Percentiles rank a stretch among this genome's conserved stretches.
phyloP scores from a whole-genome alignment of 53 echinoderm and acorn worm genomes.

The Paelopatides confundens region DNA sequence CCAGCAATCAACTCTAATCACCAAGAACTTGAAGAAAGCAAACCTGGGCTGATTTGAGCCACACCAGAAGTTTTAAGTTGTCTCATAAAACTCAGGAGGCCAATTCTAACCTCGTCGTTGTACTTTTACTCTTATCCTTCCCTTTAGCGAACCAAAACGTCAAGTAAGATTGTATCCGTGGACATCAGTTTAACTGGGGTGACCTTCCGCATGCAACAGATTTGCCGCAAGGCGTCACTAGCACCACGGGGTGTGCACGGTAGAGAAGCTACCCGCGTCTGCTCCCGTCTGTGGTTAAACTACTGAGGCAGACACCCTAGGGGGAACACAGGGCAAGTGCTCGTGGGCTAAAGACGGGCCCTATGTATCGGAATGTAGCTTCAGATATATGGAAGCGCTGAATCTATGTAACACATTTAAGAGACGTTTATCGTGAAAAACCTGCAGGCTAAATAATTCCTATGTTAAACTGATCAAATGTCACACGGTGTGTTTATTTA shows the following conservation, averaged over 20 bases:
- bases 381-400: no score
- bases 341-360: conserved; percentile 27
- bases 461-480: no score
- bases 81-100: neutral
- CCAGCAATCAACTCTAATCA: conserved; percentile 27
- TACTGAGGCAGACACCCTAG: conserved; percentile 25
- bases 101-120: conserved; percentile 20
- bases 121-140: conserved; percentile 14
- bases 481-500: no score
- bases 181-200: conserved; percentile 2
- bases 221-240: conserved; percentile 43
- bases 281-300: conserved; percentile 27
- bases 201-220: conserved; percentile 41
- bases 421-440: no score
- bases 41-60: conserved; percentile 29
- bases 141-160: conserved; percentile 6
- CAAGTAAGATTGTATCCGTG: conserved; percentile 14
- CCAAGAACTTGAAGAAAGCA: neutral
- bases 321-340: neutral
- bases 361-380: conserved; percentile 21
- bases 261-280: conserved; percentile 11
- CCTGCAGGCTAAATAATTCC: no score
- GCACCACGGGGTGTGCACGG: conserved; percentile 36
- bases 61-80: conserved; percentile 21
- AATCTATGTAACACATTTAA: no score